These are phyloP conservation scores for Colletes collaris DNA, from an alignment of 2,888 invertebrate genomes.

Conservation along the genomic window DNA sequence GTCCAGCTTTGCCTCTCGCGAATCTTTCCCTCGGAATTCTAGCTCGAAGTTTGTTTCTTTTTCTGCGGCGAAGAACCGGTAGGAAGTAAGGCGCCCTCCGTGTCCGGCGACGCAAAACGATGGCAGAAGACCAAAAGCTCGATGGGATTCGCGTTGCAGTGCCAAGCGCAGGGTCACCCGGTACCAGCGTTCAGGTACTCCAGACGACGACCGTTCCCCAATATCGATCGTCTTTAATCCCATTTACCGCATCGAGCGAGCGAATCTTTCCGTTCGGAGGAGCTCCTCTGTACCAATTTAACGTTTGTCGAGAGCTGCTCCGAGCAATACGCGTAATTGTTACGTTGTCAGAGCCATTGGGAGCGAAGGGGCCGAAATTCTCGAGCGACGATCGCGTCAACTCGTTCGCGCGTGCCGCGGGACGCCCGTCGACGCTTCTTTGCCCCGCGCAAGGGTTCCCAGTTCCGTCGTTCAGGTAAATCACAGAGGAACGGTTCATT, in stretches of 20 bases:
- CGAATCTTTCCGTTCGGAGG: slow-evolving; percentile 8
- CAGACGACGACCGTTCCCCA: slow-evolving; percentile 2
- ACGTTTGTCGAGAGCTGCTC: background rate
- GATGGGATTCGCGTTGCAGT: slow-evolving; percentile 86
- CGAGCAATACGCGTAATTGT: slow-evolving; percentile 25
- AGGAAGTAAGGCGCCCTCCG: slow-evolving; percentile 80
- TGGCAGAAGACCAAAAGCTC: slow-evolving; percentile 77
- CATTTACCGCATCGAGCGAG: slow-evolving; percentile 29
- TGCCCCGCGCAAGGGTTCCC: slow-evolving; percentile 89
- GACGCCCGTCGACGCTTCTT: slow-evolving; percentile 85
- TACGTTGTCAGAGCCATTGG: slow-evolving; percentile 84
- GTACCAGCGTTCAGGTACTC: slow-evolving; percentile 88
- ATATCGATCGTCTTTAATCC: slow-evolving; percentile 52
- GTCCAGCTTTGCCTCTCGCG: background rate
- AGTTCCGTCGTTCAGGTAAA: slow-evolving; percentile 89
- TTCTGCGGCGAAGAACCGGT: slow-evolving; percentile 77
- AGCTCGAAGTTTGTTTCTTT: slow-evolving; percentile 22
- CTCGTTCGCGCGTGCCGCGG: slow-evolving; percentile 83
- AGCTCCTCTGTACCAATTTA: background rate
- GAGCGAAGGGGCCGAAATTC: slow-evolving; percentile 86
- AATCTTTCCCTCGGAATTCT: too few species aligned
- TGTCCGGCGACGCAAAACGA: slow-evolving; percentile 80
- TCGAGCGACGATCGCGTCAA: slow-evolving; percentile 85
- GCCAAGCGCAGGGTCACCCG: slow-evolving; percentile 89
- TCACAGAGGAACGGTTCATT: slow-evolving; percentile 23